Evolutionary conservation across 2,888 invertebrate species (phyloP).

Genomic region (Nasonovia ribisnigri): DNA sequence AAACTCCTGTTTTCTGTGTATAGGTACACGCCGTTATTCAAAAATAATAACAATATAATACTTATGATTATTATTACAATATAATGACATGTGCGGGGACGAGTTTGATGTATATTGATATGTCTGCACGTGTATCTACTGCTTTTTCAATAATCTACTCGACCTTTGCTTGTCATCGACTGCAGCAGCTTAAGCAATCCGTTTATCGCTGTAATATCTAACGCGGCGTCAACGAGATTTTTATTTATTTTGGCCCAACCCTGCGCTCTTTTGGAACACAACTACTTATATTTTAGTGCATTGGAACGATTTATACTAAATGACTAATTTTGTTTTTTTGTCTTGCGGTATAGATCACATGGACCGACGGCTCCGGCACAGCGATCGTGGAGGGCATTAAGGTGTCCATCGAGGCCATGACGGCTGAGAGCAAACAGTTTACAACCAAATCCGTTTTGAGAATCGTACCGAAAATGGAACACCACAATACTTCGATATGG

Average conservation of each 20-base stretch:
- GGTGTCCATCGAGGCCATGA: conserved; percentile 78
- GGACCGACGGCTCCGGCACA: conserved; percentile 91
- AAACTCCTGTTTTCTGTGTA: not conserved
- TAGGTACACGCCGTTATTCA: not conserved
- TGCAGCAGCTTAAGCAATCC: not conserved
- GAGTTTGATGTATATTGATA: not conserved
- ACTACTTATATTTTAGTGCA: not conserved
- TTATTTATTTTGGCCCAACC: conserved; percentile 57
- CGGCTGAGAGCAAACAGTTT: conserved; percentile 84
- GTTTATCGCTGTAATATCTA: not conserved
- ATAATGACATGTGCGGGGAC: not conserved
- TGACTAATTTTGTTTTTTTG: conserved; percentile 58
- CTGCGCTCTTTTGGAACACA: not conserved
- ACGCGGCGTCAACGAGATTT: not conserved
- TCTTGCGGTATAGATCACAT: conserved; percentile 81
- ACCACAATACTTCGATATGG: conserved; percentile 91
- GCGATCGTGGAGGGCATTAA: conserved; percentile 85
- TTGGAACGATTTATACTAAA: not conserved
- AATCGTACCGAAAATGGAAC: conserved; percentile 86
- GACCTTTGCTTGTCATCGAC: not conserved
- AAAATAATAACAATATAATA: not conserved
- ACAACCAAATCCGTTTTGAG: conserved; percentile 88
- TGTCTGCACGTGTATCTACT: not conserved
- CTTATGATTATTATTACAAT: not conserved
- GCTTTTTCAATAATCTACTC: not conserved